Evolutionary conservation across 1,140 invertebrate genomes (phyloP).

Genomic region (Limonius californicus): DNA sequence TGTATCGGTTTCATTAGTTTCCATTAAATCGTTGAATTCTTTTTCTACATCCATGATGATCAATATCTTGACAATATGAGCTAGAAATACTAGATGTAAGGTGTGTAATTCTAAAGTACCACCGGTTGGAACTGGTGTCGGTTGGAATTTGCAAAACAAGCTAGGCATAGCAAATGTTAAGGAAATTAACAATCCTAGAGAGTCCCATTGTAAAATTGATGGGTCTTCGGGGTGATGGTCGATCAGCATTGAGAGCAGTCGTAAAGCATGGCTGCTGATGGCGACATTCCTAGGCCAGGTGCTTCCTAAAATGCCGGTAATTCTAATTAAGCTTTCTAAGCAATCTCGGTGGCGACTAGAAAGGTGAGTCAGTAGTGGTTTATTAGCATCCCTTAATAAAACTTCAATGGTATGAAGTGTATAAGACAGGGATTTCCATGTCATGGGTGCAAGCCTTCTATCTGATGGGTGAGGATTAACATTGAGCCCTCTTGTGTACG

Average conservation of each 20-base stretch:
- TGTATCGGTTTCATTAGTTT: not conserved
- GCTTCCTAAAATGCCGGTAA: slow-evolving; percentile 62
- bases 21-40: slow-evolving; percentile 31
- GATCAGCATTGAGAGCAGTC: slow-evolving; percentile 52
- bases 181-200: slow-evolving; percentile 77
- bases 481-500: slow-evolving; percentile 58
- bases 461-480: slow-evolving; percentile 59
- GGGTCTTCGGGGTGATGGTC: slow-evolving; percentile 51
- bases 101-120: slow-evolving; percentile 65
- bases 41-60: slow-evolving; percentile 56
- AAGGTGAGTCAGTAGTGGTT: slow-evolving; percentile 78
- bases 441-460: slow-evolving; percentile 59
- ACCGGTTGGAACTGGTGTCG: slow-evolving; percentile 54
- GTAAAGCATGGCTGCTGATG: slow-evolving; percentile 53
- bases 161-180: slow-evolving; percentile 72
- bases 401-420: slow-evolving; percentile 83
- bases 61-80: slow-evolving; percentile 75
- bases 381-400: slow-evolving; percentile 66
- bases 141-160: slow-evolving; percentile 55
- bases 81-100: slow-evolving; percentile 68
- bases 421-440: slow-evolving; percentile 83
- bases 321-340: slow-evolving; percentile 59
- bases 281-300: slow-evolving; percentile 52
- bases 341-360: slow-evolving; percentile 80
- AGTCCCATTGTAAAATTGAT: slow-evolving; percentile 78